phyloP scores from a whole-genome alignment of 1,140 invertebrate genomes.

The Zaprionus gabonicus region DNA sequence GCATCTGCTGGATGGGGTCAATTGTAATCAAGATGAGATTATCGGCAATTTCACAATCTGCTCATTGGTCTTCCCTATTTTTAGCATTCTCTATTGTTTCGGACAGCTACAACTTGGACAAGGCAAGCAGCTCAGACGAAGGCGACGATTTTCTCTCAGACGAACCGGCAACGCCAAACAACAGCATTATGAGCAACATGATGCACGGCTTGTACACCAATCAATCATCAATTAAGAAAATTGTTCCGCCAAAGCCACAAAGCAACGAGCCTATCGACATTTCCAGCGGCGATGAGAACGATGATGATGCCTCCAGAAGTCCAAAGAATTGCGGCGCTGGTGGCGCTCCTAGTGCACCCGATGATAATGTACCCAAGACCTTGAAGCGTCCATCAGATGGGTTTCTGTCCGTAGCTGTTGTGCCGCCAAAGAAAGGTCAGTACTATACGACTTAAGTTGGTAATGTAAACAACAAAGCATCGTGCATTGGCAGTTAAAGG shows the following conservation, averaged over 20 bases:
- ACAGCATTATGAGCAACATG: conserved; percentile 86
- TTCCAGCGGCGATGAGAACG: conserved; percentile 86
- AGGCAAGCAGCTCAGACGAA: conserved; percentile 53
- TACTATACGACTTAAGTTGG: not conserved
- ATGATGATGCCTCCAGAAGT: conserved; percentile 66
- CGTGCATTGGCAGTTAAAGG: conserved; percentile 40
- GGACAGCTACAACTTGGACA: conserved; percentile 86
- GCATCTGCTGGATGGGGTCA: not conserved
- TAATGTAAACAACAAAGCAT: not conserved
- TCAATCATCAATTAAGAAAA: conserved; percentile 25
- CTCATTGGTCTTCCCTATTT: not conserved
- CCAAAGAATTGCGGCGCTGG: conserved; percentile 41
- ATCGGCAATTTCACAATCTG: not conserved
- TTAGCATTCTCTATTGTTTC: conserved; percentile 86
- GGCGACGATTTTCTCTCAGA: conserved; percentile 51
- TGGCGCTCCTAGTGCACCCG: not conserved
- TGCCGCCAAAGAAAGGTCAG: conserved; percentile 58
- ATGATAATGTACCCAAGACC: conserved; percentile 1
- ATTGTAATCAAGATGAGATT: not conserved
- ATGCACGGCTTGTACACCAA: conserved; percentile 80
- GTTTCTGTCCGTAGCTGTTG: not conserved
- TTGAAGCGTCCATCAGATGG: conserved; percentile 47
- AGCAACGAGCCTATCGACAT: conserved; percentile 86
- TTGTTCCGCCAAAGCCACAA: conserved; percentile 36
- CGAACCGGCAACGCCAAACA: conserved; percentile 75